These are phyloP conservation scores for Scaptomyza hsui DNA, from an alignment of 1,140 invertebrate species.

Conservation along the genomic window DNA sequence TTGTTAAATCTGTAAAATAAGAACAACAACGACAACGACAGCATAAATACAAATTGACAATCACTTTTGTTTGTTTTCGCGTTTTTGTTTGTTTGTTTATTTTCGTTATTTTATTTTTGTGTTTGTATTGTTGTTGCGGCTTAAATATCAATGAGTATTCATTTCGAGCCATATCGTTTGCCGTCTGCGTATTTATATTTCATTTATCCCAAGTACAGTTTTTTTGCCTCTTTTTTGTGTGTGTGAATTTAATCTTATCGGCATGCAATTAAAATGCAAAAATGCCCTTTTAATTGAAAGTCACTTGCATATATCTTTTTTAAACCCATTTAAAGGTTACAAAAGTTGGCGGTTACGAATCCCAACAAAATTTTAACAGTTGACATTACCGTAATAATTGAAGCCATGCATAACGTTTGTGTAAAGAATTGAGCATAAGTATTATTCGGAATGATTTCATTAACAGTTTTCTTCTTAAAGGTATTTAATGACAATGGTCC, in stretches of 20 bases:
- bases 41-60: conserved; percentile 73
- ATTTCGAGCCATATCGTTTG: conserved; percentile 39
- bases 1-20: conserved; percentile 71
- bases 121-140: conserved; percentile 45
- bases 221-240: conserved; percentile 27
- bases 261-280: conserved; percentile 75
- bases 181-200: conserved; percentile 58
- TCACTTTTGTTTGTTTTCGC: conserved; percentile 46
- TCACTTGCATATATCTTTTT: conserved; percentile 9
- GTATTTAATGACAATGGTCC: no score
- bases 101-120: conserved; percentile 1
- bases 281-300: conserved; percentile 70
- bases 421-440: neutral
- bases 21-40: conserved; percentile 29
- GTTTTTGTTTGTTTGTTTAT: conserved; percentile 2
- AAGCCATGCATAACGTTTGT: no score
- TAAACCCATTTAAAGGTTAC: neutral
- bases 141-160: conserved; percentile 71
- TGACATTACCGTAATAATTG: neutral
- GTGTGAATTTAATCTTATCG: conserved; percentile 66
- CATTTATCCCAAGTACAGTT: conserved; percentile 39
- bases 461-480: no score
- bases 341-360: neutral
- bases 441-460: neutral
- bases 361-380: neutral